phyloP scores from a whole-genome alignment of 2,113 vertebrate genomes.

The Strix uralensis region DNA sequence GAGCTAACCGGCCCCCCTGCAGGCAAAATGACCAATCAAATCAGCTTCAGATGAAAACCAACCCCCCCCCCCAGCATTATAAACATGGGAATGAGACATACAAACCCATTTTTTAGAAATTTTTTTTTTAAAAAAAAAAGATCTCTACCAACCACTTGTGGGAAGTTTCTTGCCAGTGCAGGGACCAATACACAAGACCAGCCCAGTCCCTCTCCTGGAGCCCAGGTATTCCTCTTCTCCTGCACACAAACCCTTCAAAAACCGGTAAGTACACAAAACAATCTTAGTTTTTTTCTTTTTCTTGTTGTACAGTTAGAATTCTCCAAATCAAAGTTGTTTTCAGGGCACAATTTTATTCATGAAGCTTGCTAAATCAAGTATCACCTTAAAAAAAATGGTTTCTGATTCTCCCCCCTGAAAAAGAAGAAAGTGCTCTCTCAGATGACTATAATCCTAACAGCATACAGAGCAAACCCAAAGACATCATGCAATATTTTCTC shows the following conservation, averaged over 20 bases:
- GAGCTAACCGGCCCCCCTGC: constrained; percentile 92
- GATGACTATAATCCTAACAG: neutral
- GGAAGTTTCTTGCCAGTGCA: constrained; percentile 13
- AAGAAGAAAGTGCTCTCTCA: neutral
- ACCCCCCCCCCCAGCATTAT: constrained; percentile 73
- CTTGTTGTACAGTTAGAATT: neutral
- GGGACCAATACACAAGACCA: constrained; percentile 27
- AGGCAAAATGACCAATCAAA: constrained; percentile 93
- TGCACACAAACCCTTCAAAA: constrained; percentile 8
- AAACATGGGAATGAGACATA: constrained; percentile 76
- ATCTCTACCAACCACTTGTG: constrained; percentile 54
- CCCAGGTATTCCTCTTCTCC: constrained; percentile 3
- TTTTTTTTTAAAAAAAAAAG: neutral
- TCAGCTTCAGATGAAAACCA: constrained; percentile 81
- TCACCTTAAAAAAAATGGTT: neutral
- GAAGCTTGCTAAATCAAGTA: neutral
- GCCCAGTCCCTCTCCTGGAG: neutral
- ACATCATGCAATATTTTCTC: neutral
- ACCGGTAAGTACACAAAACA: constrained; percentile 71
- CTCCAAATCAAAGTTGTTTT: neutral
- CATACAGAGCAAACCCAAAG: neutral
- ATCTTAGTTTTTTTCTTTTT: neutral
- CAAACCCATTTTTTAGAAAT: constrained; percentile 62
- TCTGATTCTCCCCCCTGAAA: neutral
- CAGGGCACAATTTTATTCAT: neutral